Evolutionary conservation across 2,888 invertebrate genomes (phyloP), one percentile per base, ranked within the genome.

Genomic region (Platycheirus albimanus): DNA sequence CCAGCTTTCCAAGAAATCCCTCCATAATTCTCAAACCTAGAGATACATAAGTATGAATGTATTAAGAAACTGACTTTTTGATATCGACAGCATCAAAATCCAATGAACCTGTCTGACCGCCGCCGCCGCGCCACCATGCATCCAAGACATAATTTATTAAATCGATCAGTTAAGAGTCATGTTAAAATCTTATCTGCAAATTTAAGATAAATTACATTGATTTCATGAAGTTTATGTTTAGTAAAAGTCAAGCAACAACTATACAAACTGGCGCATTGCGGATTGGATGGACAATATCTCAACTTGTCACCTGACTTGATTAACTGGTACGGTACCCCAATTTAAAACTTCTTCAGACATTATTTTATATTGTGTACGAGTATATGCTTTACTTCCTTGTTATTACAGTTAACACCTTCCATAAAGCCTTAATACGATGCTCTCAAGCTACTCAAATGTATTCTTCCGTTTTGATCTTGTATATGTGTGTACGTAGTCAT

Each of bases 321-420:
- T 69, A 63, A 69, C 69, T 69, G 52, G 76, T 47, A 54, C 63
- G 63, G 69, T 47, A 30, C 51, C 61, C 69, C 54, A 69, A 69
- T 63, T 69, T 52, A 76, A n/a, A n/a, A 54, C 45, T 20, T 47
- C 69, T 52, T 69, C 63, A 19, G 43, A 8, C 30, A 24, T 28
- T 30, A 69, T 76, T 63, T 20, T 67, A n/a, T n/a, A n/a, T n/a
- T n/a, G n/a, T n/a, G n/a, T n/a, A n/a, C n/a, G n/a, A n/a, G n/a
- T n/a, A n/a, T n/a, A 75, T 51, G 67, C 58, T n/a, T n/a, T 66
- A 76, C 76, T 76, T 76, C 76, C 76, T 76, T 69, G 76, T 76
- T 75, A 51, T 30, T 49, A 19, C 49, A 51, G 56, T 67, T 69
- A 47, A 69, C 76, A 76, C 76, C 61, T 75, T 69, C 63, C 17